Conservation (phyloP, 1,140 invertebrate genomes). For the Orchesella cincta region DNA sequence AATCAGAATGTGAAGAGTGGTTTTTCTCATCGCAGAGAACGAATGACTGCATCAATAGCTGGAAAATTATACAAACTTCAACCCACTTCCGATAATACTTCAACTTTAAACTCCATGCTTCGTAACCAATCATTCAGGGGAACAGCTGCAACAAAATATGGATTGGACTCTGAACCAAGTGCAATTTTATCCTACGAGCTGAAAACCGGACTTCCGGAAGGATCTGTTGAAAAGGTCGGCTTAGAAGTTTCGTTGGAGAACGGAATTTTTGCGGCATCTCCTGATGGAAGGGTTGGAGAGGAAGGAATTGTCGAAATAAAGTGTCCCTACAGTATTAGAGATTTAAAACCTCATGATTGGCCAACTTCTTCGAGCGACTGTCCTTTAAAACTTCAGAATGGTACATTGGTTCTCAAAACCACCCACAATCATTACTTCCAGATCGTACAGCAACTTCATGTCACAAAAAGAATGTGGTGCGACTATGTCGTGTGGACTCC, state of each 20-base stretch:
- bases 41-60: not conserved
- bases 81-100: slow-evolving; percentile 16
- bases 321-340: slow-evolving; percentile 49
- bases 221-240: slow-evolving; percentile 41
- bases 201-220: not conserved
- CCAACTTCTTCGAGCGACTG: not conserved
- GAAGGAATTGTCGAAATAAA: slow-evolving; percentile 55
- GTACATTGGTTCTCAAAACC: slow-evolving; percentile 49
- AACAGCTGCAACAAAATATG: slow-evolving; percentile 12
- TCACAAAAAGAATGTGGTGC: slow-evolving; percentile 53
- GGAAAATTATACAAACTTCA: not conserved
- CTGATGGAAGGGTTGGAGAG: slow-evolving; percentile 55
- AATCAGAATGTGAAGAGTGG: not conserved
- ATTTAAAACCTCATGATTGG: not conserved
- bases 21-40: not conserved
- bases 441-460: slow-evolving; percentile 56
- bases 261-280: slow-evolving; percentile 55
- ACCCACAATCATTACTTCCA: slow-evolving; percentile 56
- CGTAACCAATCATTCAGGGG: not conserved
- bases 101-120: not conserved
- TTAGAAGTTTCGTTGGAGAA: slow-evolving; percentile 54
- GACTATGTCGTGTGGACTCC: slow-evolving; percentile 55
- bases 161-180: slow-evolving; percentile 18
- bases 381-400: slow-evolving; percentile 41
- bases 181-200: not conserved